Evolutionary conservation across 1,140 invertebrate genomes (phyloP), one percentile per base, ranked within the genome.

Genomic region (Asbolus verrucosus): DNA sequence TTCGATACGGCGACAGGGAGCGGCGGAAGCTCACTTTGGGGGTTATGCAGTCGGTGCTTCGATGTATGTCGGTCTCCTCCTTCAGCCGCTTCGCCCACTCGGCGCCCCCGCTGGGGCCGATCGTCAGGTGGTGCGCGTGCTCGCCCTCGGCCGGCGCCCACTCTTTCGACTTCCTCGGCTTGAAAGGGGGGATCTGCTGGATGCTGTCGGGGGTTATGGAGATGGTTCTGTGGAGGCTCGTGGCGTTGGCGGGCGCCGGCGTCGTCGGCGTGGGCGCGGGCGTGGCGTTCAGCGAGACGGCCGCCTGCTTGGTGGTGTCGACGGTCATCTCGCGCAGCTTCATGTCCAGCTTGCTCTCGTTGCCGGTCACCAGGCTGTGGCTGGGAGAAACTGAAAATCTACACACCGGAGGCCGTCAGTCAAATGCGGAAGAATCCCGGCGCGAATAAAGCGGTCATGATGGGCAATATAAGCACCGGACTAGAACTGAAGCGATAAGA

Each of bases 41-140:
- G 30, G 85, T 84, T 74, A 91, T 89, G 73, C 89, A 90, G 78
- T 90, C 89, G 50, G 87, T 89, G 66, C 89, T 90, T 70, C 86
- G 83, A 79, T 89, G 88, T 16, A 89, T 80, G 31, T 84, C 81
- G 21, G 67, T 79, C 81, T 80, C 81, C 76, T 81, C 84, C 80
- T 81, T 85, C 75, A 89, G 80, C 75, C 83, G 83, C 65, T 84
- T 82, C 30, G 87, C 86, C 88, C 88, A 90, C 76, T 90, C 88
- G 5, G 87, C 82, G 43, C 87, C 88, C 11, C 88, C 88, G 54
- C 87, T 85, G 9, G 87, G 86, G 14, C 87, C 87, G 41, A 88
- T 87, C 0, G 87, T 88, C 9, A 88, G 70, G 77, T 88, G 87
- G 74, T 88, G 85, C 41, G 81, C 70, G 21, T 65, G 33, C 36